phyloP scores from a whole-genome alignment of 2,113 vertebrate species.

The Toxotes jaculatrix region DNA sequence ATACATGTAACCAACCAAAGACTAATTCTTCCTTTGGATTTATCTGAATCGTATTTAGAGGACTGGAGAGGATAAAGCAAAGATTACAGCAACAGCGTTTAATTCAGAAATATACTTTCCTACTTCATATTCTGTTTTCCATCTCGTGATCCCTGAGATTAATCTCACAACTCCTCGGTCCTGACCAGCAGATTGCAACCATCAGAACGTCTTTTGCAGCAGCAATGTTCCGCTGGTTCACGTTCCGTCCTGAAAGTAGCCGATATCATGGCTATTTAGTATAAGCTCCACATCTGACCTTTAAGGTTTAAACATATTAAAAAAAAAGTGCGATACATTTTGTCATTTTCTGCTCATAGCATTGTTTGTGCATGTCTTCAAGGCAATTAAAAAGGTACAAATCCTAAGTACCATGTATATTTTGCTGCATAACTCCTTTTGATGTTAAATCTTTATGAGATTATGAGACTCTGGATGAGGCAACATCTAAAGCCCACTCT shows the following conservation, averaged over 20 bases:
- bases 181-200: background rate
- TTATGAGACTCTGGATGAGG: constrained; percentile 28
- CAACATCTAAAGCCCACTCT: constrained; percentile 33
- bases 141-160: background rate
- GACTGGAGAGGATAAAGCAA: background rate
- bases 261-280: background rate
- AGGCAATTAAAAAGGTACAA: background rate
- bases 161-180: too few species aligned
- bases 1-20: background rate
- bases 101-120: background rate
- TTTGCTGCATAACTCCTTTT: constrained; percentile 6
- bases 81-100: background rate
- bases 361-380: background rate
- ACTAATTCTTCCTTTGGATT: background rate
- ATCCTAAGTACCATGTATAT: background rate
- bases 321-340: background rate
- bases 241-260: background rate
- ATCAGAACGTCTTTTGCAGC: background rate
- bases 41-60: too few species aligned
- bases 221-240: background rate
- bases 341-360: background rate
- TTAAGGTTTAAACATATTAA: background rate
- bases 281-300: background rate
- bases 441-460: constrained; percentile 31
- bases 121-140: background rate